Evolutionary conservation across 2,888 invertebrate species (phyloP).

Genomic region (Acholoe squamosa): DNA sequence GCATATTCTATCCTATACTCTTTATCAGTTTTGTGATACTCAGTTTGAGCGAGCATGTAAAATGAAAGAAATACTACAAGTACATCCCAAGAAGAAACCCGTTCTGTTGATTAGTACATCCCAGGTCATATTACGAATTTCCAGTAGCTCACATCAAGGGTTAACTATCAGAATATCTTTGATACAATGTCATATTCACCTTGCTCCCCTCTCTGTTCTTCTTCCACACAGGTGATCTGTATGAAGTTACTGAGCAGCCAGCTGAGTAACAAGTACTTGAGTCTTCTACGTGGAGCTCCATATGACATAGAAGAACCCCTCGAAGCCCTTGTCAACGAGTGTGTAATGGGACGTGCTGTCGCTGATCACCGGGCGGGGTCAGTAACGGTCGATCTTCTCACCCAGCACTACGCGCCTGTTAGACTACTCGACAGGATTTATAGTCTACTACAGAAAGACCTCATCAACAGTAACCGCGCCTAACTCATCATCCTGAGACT

Average conservation of each 20-base stretch:
- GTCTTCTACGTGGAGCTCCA: conserved; percentile 73
- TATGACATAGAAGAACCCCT: conserved; percentile 67
- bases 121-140: too few species aligned
- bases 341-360: background rate
- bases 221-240: conserved; percentile 72
- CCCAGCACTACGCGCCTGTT: conserved; percentile 54
- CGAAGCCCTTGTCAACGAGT: background rate
- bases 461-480: background rate
- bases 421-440: conserved; percentile 69
- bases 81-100: too few species aligned
- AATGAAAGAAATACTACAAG: too few species aligned
- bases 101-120: too few species aligned
- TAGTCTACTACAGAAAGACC: conserved; percentile 67
- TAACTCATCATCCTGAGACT: too few species aligned
- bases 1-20: too few species aligned
- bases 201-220: too few species aligned
- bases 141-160: too few species aligned
- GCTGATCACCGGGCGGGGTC: background rate
- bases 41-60: too few species aligned
- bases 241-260: conserved; percentile 72
- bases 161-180: too few species aligned
- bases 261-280: conserved; percentile 69
- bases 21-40: too few species aligned
- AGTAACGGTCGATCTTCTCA: background rate
- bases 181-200: background rate